Evolutionary conservation across 2,797 vertebrate genomes (phyloP), one percentile per base, ranked within the genome.

Genomic region (Acropternis orthonyx): DNA sequence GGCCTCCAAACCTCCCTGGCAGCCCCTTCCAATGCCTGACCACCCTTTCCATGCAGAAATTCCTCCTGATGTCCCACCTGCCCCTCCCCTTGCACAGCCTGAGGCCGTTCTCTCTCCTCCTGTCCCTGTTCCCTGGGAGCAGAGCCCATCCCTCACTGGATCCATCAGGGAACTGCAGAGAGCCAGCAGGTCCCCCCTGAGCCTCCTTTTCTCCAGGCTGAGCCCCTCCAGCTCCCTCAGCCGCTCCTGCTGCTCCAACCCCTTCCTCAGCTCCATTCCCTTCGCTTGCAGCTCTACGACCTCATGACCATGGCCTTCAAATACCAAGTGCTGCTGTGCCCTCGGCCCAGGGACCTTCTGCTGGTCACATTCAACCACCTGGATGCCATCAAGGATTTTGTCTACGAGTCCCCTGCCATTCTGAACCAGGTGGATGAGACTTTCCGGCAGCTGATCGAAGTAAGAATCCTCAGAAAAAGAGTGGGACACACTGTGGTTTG

Each of bases 301-400:
- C 98, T 99, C 94, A 99, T 99, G 99, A 99, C 99, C 6, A 99
- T 99, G 99, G 99, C 99, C 77, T 99, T 99, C 98, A 99, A 99
- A 96, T 99, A 99, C 96, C 99, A 99, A 98, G 99, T 99, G 49
- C 97, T 99, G 74, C 98, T 99, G 69, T 99, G 99, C 91, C 98
- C 98, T 56, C 98, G 99, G 21, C 99, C 99, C 52, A 99, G 98
- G 92, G 99, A 99, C 96, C 98, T 99, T 61, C 98, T 99, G 78
- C 98, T 99, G 22, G 98, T 99, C 95, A 99, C 99, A 0, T 99
- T 99, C 97, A 99, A 99, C 97, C 99, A 99, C 94, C 98, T 99
- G 98, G 99, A 99, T 37, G 97, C 99, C 28, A 99, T 99, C 98
- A 99, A 98, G 94, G 99, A 99, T 88, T 99, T 99, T 97, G 98